These are phyloP conservation scores for Drosophila helvetica DNA, from an alignment of 2,888 invertebrate species.

Conservation along the genomic window DNA sequence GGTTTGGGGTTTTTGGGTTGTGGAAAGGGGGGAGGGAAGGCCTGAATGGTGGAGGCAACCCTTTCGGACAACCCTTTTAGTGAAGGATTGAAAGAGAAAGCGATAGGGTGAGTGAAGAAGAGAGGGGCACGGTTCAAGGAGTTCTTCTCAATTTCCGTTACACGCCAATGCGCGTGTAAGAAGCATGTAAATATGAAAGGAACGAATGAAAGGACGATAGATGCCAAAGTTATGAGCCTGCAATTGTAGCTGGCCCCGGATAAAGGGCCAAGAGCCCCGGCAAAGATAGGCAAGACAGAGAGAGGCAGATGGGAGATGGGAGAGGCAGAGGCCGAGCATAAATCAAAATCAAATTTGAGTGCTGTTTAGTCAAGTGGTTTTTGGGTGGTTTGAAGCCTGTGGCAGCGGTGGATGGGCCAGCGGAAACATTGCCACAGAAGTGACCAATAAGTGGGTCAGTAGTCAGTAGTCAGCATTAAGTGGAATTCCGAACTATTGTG, in stretches of 20 bases:
- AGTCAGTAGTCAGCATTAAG: slow-evolving; percentile 65
- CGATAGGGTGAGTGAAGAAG: slow-evolving; percentile 3
- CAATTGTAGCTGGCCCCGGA: slow-evolving; percentile 49
- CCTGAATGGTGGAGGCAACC: background rate
- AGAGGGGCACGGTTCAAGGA: background rate
- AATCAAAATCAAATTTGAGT: slow-evolving; percentile 75
- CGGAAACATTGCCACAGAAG: slow-evolving; percentile 64
- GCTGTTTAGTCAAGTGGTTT: slow-evolving; percentile 73
- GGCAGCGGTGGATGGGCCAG: slow-evolving; percentile 1
- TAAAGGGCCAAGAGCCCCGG: background rate
- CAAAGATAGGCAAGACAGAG: background rate
- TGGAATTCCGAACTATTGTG: slow-evolving; percentile 61
- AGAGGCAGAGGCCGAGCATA: slow-evolving; percentile 44
- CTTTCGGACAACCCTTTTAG: slow-evolving; percentile 18
- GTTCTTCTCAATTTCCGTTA: slow-evolving; percentile 69
- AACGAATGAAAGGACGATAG: slow-evolving; percentile 46
- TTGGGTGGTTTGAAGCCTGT: slow-evolving; percentile 21
- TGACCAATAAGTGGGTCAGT: slow-evolving; percentile 75
- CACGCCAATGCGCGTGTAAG: slow-evolving; percentile 75
- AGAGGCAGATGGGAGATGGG: background rate
- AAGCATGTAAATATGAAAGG: slow-evolving; percentile 73
- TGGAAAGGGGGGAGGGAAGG: too few species aligned
- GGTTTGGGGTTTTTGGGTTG: slow-evolving; percentile 10
- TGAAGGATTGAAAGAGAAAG: background rate
- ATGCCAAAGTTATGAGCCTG: slow-evolving; percentile 71